A percentile compares a stretch with the other conserved stretches of the same genome.
These are phyloP conservation scores for Syngnathus typhle DNA, from an alignment of 2,113 vertebrate genomes.

Conservation along the genomic window DNA sequence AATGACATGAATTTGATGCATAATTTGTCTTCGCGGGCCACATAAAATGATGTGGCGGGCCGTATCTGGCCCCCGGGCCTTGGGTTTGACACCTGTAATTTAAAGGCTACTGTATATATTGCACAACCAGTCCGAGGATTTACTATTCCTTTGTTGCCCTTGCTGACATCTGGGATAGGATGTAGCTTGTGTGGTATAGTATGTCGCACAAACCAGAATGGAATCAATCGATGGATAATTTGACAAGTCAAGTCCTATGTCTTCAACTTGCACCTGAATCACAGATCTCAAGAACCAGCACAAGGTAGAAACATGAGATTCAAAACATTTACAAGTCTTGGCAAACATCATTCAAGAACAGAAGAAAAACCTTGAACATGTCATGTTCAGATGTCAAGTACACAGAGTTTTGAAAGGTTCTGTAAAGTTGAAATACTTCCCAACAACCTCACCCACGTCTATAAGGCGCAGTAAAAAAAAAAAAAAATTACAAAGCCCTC, in stretches of 20 bases:
- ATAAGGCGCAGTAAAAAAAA: constrained; percentile 19
- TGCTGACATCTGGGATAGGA: not conserved
- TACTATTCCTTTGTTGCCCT: not conserved
- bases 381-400: not conserved
- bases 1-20: too few relatives aligned
- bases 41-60: too few relatives aligned
- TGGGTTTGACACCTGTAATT: not conserved
- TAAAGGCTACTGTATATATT: not conserved
- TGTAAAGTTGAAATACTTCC: constrained; percentile 11
- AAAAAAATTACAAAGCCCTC: constrained; percentile 28
- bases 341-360: not conserved
- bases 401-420: not conserved
- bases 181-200: not conserved
- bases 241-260: not conserved
- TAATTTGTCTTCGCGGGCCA: too few relatives aligned
- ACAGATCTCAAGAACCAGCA: not conserved
- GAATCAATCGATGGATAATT: not conserved
- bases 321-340: not conserved
- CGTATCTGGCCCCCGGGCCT: too few relatives aligned
- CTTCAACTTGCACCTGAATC: not conserved
- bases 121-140: not conserved
- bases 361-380: not conserved
- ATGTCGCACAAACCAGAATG: not conserved
- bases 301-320: not conserved
- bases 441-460: not conserved